Base-by-base conservation (phyloP, 2,113 vertebrate species). In the Microtus montanus region DNA sequence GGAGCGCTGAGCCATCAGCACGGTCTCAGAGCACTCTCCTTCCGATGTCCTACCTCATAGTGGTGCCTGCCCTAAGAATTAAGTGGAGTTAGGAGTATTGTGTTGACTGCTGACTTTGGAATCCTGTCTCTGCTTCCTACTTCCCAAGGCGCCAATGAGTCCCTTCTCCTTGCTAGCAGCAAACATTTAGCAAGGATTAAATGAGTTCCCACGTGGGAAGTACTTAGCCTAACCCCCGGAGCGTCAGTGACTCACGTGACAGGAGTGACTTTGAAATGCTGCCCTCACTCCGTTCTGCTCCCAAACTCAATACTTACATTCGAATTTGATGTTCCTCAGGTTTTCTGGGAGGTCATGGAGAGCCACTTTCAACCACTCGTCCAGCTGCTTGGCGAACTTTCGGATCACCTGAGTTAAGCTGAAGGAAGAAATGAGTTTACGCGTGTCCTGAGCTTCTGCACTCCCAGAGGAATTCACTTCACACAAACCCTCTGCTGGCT, bases 391-490 rank as follows among this genome's bases (percentile, higher is more conserved):
- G 97, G 99, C 99, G 98, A 99, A 99, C 98, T 99, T 99, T 70
- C 99, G 98, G 89, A 99, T 99, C 94, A 99, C 99, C 98, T 99
- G 99, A 4, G 99, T 99, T 98, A 99, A 98, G 98, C 99, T 99
- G 96, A 58, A 97, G 79, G 90, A 75, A 92, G 85, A 96, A 97
- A 97, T 24, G 47, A 1, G 3, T 71, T 97, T 97, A 14, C 96
- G 94, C 22, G 9, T 0, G 14, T 71, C 0, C 0, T 6, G 41
- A n/a, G 61, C 24, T 38, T 33, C 58, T 24, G 49, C 2, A 11
- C 30, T 24, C 86, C 28, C 10, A 35, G 8, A 63, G 28, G 75
- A 35, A 6, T 52, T 63, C 63, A n/a, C 15, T 74, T 64, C 52
- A 47, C 35, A 28, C 47, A 5, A 5, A 19, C n/a, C 1, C 2